Conservation (phyloP, 2,888 invertebrate species). For the Thymelicus acteon region DNA sequence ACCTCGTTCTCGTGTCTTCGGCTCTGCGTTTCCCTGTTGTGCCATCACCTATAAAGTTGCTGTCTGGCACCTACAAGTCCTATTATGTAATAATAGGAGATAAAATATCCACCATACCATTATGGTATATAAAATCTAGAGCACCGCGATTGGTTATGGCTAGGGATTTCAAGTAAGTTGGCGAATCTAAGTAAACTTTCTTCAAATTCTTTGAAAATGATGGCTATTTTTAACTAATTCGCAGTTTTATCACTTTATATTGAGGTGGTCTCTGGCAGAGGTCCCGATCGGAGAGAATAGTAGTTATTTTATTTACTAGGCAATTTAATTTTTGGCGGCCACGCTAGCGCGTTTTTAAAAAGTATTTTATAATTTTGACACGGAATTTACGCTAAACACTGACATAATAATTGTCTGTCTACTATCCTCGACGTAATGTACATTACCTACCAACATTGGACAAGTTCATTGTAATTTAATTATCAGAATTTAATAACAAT, state of each 20-base stretch:
- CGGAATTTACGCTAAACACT: not conserved
- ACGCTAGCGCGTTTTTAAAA: not conserved
- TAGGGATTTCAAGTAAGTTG: too few species aligned
- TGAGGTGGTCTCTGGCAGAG: not conserved
- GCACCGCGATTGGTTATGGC: too few species aligned
- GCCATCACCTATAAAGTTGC: too few species aligned
- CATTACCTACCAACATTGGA: not conserved
- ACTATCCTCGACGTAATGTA: not conserved
- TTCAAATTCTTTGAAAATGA: too few species aligned
- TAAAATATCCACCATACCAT: too few species aligned
- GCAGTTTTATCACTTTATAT: not conserved
- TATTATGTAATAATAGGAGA: too few species aligned
- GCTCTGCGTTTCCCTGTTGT: too few species aligned
- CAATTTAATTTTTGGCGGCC: slow-evolving; percentile 5
- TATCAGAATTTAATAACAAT: not conserved
- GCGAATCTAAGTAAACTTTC: too few species aligned
- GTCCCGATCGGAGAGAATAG: not conserved
- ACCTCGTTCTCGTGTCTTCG: not conserved
- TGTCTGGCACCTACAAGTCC: too few species aligned
- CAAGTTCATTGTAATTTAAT: not conserved
- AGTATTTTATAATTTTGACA: slow-evolving; percentile 8
- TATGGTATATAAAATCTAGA: too few species aligned
- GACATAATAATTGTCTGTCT: not conserved
- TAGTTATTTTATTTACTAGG: slow-evolving; percentile 24
- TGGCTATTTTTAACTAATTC: not conserved